Conservation (phyloP, 2,113 vertebrate species). For the Megaceryle maxima region DNA sequence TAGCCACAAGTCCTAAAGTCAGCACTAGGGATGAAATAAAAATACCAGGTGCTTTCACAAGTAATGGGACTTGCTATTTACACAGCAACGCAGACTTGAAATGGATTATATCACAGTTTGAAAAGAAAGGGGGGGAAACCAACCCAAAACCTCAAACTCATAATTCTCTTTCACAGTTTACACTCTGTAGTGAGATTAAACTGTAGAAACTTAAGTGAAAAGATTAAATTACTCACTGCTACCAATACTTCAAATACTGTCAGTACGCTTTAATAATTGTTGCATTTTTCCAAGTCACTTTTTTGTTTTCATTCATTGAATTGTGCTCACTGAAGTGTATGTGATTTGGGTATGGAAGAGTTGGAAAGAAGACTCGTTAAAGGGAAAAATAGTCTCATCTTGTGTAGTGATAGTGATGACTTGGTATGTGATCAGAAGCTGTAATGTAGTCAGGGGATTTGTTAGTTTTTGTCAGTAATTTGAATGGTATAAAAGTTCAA, state of each 20-base stretch:
- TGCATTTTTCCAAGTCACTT: accelerated
- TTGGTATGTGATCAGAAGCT: not conserved
- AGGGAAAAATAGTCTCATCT: not conserved
- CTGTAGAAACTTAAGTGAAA: not conserved
- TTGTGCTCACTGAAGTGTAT: not conserved
- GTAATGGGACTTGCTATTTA: not conserved
- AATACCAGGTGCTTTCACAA: not conserved
- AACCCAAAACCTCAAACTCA: not conserved
- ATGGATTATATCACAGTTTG: not conserved
- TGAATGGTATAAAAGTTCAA: not conserved
- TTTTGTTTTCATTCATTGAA: not conserved
- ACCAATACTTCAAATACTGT: not conserved
- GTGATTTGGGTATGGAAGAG: not conserved
- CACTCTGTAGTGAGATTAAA: not conserved
- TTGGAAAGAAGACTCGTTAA: not conserved
- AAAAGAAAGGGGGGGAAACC: not conserved
- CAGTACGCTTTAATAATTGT: not conserved
- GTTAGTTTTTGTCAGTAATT: not conserved
- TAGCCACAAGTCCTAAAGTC: not conserved
- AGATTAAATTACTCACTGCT: not conserved
- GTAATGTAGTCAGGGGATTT: not conserved
- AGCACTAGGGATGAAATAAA: not conserved
- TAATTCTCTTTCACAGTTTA: not conserved
- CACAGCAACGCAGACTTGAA: not conserved
- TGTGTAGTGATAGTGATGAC: accelerated